Conservation (phyloP, 1,140 invertebrate genomes). For the Sesamia nonagrioides region DNA sequence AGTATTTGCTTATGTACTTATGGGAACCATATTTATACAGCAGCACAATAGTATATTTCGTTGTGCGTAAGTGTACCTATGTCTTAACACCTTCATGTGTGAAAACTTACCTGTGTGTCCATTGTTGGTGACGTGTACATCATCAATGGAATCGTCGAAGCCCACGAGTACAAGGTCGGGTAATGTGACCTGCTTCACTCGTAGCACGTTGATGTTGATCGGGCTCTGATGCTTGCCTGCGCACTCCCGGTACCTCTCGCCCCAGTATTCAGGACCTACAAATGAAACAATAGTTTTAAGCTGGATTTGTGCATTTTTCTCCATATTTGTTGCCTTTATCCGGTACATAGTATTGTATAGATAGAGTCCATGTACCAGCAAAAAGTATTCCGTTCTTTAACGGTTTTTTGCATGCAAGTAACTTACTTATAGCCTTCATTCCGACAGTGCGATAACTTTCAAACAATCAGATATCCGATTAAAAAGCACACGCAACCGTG, state of each 20-base stretch:
- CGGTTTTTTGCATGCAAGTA: conserved; percentile 3
- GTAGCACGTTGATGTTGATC: conserved; percentile 92
- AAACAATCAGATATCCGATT: conserved; percentile 14
- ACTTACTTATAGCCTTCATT: conserved; percentile 1
- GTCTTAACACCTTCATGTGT: conserved; percentile 5
- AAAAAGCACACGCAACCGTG: conserved; percentile 1
- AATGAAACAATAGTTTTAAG: background rate
- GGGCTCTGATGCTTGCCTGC: conserved; percentile 94
- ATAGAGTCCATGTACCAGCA: background rate
- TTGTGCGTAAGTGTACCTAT: conserved; percentile 2
- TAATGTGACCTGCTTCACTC: conserved; percentile 88
- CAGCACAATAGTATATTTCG: background rate
- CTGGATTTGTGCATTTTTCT: background rate
- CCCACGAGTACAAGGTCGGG: conserved; percentile 88
- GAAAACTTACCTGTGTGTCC: conserved; percentile 91
- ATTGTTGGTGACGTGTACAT: conserved; percentile 90
- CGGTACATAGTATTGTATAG: too few species aligned
- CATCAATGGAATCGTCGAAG: conserved; percentile 88
- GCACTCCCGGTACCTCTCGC: conserved; percentile 90
- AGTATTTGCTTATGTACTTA: background rate
- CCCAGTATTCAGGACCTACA: conserved; percentile 91
- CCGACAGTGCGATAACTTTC: conserved; percentile 13
- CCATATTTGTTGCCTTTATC: background rate
- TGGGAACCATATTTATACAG: background rate
- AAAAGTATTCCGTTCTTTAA: conserved; percentile 12